These are phyloP conservation scores for Latheticus oryzae DNA, from an alignment of 2,888 invertebrate species.

Conservation along the genomic window DNA sequence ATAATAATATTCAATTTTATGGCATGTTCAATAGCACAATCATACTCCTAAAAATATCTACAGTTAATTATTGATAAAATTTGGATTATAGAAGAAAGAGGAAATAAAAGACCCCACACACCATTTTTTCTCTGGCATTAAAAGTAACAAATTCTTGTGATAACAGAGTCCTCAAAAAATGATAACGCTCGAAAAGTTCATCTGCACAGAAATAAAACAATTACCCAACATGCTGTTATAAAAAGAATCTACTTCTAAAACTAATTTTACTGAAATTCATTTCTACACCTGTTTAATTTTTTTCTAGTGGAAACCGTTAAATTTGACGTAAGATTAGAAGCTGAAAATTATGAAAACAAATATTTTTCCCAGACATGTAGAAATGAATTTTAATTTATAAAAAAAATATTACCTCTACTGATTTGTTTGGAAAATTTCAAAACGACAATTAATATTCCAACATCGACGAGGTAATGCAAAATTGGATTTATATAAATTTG, in stretches of 20 bases:
- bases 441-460: slow-evolving; percentile 70
- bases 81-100: slow-evolving; percentile 34
- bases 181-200: slow-evolving; percentile 66
- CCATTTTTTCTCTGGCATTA: slow-evolving; percentile 65
- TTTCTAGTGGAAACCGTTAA: too few species aligned
- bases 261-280: not conserved
- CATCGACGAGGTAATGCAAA: slow-evolving; percentile 76
- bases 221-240: slow-evolving; percentile 29
- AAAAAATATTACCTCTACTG: too few species aligned
- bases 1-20: slow-evolving; percentile 58
- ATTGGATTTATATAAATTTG: slow-evolving; percentile 83
- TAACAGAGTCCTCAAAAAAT: slow-evolving; percentile 68
- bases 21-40: slow-evolving; percentile 62
- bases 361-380: too few species aligned
- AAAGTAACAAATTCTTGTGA: slow-evolving; percentile 74
- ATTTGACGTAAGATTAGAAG: too few species aligned
- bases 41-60: slow-evolving; percentile 66
- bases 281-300: slow-evolving; percentile 24
- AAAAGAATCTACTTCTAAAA: slow-evolving; percentile 4
- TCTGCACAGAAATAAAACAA: slow-evolving; percentile 64
- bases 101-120: slow-evolving; percentile 66
- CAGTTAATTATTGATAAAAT: slow-evolving; percentile 20
- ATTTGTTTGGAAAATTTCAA: slow-evolving; percentile 56
- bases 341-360: too few species aligned
- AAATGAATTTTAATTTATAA: too few species aligned